Percentiles rank a stretch among this genome's conserved stretches.
phyloP scores from a whole-genome alignment of 2,888 invertebrate genomes.

The Tanypteryx hageni region DNA sequence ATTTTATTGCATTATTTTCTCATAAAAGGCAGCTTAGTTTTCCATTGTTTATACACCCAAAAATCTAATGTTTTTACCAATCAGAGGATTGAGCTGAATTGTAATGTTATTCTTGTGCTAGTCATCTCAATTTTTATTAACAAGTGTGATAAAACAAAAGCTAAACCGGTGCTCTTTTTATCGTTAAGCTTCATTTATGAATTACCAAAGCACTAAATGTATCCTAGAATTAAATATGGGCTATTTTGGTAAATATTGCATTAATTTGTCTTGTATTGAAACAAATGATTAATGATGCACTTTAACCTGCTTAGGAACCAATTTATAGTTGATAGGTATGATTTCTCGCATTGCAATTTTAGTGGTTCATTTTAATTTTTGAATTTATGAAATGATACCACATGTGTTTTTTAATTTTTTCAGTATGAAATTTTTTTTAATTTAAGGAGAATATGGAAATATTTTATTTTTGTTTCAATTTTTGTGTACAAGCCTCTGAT shows the following conservation, averaged over 20 bases:
- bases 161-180: neutral
- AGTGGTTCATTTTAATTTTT: neutral
- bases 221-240: no score
- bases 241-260: no score
- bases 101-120: neutral
- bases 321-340: no score
- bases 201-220: neutral
- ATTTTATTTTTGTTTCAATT: constrained; percentile 69
- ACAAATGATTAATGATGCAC: no score
- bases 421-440: no score
- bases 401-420: neutral
- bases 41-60: neutral
- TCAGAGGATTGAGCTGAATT: neutral
- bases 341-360: neutral
- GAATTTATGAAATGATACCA: neutral
- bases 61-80: neutral
- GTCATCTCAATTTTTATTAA: neutral
- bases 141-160: neutral
- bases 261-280: no score
- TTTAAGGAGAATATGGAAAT: neutral
- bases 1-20: neutral
- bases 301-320: no score
- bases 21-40: neutral
- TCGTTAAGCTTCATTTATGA: neutral
- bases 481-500: constrained; percentile 68